Evolutionary conservation across 2,888 invertebrate species (phyloP), one percentile per base, ranked within the genome.

Genomic region (Trissolcus brochymenae): DNA sequence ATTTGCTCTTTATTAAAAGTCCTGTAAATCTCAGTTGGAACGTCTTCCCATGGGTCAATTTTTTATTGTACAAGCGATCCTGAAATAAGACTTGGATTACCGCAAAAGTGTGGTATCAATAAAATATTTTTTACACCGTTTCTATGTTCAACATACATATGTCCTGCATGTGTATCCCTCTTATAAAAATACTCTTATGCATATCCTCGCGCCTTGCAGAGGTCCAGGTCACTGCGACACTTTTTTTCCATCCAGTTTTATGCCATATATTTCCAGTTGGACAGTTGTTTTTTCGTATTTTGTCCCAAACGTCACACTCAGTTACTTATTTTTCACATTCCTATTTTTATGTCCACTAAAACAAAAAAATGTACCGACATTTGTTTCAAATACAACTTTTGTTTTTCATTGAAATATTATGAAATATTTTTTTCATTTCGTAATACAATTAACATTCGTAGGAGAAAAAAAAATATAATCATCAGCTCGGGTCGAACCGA

Each of bases 21-120:
- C 46, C n/a, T 46, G 35, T 46, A n/a, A 53, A 17, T 53, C 17
- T 16, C 25, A 16, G 16, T 46, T 11, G 14, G 16, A 46, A 14
- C 16, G n/a, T 46, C 46, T 46, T 46, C 46, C 46, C 46, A 46
- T 46, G 46, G 46, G 46, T 46, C 46, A 16, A 16, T 46, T 46
- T 46, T 46, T 46, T 46, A 46, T 46, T 46, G 7, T 14, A 16
- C 16, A 4, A 46, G 9, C 7, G 46, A 1, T 16, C 11, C 1
- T 46, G 14, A 46, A 46, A 46, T 46, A 16, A 16, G 46, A 16
- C 4, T 46, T 16, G 16, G 16, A 46, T 16, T 46, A 16, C 35
- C 35, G 35, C 35, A 46, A 46, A 46, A 46, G 16, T 16, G 16
- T 46, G 46, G 16, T 46, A 46, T 46, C 46, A 46, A 46, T 46